phyloP scores from a whole-genome alignment of 2,888 invertebrate genomes.

The Dendrolimus pini region DNA sequence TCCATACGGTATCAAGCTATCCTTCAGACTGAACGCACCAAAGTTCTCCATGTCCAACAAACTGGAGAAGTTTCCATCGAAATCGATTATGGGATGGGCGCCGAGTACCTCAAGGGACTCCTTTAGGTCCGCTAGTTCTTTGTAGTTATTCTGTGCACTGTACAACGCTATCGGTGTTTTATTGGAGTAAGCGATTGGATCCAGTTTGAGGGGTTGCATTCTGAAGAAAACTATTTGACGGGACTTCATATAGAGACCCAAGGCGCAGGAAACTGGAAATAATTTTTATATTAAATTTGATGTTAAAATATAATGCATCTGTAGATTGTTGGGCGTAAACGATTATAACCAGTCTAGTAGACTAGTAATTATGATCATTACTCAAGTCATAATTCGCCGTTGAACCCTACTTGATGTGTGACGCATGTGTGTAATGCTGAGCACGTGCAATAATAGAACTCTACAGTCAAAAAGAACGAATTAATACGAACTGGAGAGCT shows the following conservation, averaged over 20 bases:
- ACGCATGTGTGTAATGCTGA: no score
- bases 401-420: no score
- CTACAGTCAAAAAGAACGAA: no score
- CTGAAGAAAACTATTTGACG: slow-evolving; percentile 79
- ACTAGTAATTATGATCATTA: no score
- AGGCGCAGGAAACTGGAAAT: slow-evolving; percentile 77
- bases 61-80: slow-evolving; percentile 81
- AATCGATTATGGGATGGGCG: slow-evolving; percentile 63
- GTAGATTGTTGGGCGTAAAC: no score
- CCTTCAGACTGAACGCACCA: slow-evolving; percentile 79
- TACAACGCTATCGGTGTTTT: slow-evolving; percentile 78
- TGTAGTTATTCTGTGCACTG: slow-evolving; percentile 64
- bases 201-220: slow-evolving; percentile 78
- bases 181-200: slow-evolving; percentile 78
- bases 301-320: neutral
- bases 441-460: no score
- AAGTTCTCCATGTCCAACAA: slow-evolving; percentile 80
- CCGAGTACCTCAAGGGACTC: slow-evolving; percentile 55
- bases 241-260: slow-evolving; percentile 80
- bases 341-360: no score
- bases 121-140: slow-evolving; percentile 49
- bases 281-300: neutral
- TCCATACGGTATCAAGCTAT: slow-evolving; percentile 69
- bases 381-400: no score
- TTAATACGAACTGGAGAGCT: no score